A percentile compares a stretch with the other conserved stretches of the same genome.
Conservation (phyloP, 2,113 vertebrate species). For the Dasypus novemcinctus region DNA sequence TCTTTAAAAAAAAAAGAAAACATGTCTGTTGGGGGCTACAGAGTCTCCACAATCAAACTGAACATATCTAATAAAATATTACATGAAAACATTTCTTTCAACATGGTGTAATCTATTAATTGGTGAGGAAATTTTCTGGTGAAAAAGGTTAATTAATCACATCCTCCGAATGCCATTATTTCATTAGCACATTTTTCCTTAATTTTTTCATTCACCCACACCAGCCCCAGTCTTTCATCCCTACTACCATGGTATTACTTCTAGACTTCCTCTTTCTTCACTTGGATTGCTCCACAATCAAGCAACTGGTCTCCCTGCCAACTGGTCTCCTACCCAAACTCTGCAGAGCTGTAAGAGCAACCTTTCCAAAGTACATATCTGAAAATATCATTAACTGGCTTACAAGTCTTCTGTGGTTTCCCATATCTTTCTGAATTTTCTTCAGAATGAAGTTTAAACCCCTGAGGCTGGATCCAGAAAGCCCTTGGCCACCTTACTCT, state of each 20-base stretch:
- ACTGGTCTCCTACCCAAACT: neutral
- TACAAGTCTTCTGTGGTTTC: neutral
- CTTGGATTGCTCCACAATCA: neutral
- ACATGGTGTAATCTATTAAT: neutral
- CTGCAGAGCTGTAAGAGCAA: neutral
- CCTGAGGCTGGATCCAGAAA: neutral
- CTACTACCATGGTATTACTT: neutral
- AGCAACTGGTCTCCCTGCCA: neutral
- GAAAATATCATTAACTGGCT: neutral
- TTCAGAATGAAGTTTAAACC: neutral
- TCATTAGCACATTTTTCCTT: neutral
- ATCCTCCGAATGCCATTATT: neutral
- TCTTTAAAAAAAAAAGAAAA: no score
- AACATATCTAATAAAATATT: neutral
- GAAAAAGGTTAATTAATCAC: neutral
- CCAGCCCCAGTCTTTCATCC: neutral
- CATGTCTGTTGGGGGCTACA: neutral
- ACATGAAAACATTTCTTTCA: constrained; percentile 6
- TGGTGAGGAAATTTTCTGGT: neutral
- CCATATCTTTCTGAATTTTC: neutral
- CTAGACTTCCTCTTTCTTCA: neutral
- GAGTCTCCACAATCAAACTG: neutral
- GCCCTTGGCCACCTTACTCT: neutral
- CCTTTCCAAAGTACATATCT: neutral
- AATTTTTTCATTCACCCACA: neutral